Evolutionary conservation across 2,113 vertebrate species (phyloP).

Genomic region (Callionymus lyra): DNA sequence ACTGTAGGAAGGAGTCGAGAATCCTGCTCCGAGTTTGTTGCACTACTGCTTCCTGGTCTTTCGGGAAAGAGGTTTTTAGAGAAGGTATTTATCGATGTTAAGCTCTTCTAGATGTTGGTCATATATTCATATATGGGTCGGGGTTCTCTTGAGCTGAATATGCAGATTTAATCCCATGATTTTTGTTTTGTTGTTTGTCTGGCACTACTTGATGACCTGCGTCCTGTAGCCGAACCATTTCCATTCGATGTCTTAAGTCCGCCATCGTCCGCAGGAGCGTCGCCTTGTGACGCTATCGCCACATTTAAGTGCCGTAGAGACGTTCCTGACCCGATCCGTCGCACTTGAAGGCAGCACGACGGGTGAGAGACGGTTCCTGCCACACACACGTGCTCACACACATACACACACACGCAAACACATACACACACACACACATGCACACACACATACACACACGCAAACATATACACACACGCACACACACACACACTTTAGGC

Average conservation of each 20-base stretch:
- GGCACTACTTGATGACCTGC: conserved; percentile 41
- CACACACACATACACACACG: no score
- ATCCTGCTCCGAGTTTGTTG: conserved; percentile 77
- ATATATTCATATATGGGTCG: conserved; percentile 48
- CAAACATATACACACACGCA: no score
- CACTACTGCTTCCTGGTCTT: conserved; percentile 84
- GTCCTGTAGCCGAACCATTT: conserved; percentile 34
- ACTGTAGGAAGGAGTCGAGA: conserved; percentile 6
- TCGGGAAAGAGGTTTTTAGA: conserved; percentile 65
- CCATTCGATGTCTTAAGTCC: conserved; percentile 14
- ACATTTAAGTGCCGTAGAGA: no score
- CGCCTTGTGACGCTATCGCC: neutral
- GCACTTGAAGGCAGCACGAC: no score
- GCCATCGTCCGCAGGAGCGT: neutral
- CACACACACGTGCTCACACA: no score
- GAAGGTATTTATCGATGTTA: conserved; percentile 23
- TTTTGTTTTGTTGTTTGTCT: conserved; percentile 13
- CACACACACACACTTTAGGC: conserved; percentile 12
- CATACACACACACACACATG: no score
- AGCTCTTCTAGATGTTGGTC: neutral
- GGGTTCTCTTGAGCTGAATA: conserved; percentile 45
- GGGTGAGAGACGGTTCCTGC: no score
- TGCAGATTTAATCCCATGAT: conserved; percentile 38
- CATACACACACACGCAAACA: no score
- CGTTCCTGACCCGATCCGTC: no score